A percentile compares a stretch with the other conserved stretches of the same genome.
phyloP scores from a whole-genome alignment of 2,888 invertebrate genomes.

The Selenia dentaria region DNA sequence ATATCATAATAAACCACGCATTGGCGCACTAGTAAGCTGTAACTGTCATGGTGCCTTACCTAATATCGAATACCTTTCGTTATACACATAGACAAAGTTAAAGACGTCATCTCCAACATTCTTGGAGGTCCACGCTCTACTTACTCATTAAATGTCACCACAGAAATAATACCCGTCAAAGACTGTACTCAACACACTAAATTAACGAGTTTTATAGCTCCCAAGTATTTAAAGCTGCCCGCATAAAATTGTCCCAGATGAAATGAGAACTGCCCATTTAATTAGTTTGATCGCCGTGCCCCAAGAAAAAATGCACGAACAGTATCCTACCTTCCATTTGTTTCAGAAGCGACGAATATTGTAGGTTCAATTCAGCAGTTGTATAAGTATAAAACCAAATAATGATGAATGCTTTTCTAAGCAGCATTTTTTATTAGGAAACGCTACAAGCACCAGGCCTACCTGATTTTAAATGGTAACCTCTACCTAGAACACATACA shows the following conservation, averaged over 20 bases:
- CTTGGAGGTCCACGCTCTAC: slow-evolving; percentile 25
- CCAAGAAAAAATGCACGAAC: not conserved
- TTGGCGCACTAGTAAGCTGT: too few species aligned
- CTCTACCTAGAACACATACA: too few species aligned
- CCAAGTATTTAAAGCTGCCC: slow-evolving; percentile 61
- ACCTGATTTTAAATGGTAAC: too few species aligned
- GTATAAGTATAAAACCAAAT: too few species aligned
- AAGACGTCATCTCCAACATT: not conserved
- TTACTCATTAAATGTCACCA: slow-evolving; percentile 55
- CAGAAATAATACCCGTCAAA: slow-evolving; percentile 62
- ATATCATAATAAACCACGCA: too few species aligned
- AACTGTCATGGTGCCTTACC: too few species aligned
- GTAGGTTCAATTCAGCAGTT: too few species aligned
- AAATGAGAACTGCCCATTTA: slow-evolving; percentile 72
- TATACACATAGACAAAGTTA: not conserved
- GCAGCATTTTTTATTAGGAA: too few species aligned
- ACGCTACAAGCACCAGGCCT: too few species aligned
- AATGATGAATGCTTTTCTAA: too few species aligned
- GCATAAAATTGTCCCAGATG: slow-evolving; percentile 71
- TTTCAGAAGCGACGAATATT: too few species aligned
- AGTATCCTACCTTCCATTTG: not conserved
- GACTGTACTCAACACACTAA: slow-evolving; percentile 60
- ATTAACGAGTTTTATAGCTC: slow-evolving; percentile 65
- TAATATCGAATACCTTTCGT: too few species aligned
- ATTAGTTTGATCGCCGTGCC: slow-evolving; percentile 67